Conservation (phyloP, 2,113 vertebrate genomes). For the Chamaetylas fuelleborni region DNA sequence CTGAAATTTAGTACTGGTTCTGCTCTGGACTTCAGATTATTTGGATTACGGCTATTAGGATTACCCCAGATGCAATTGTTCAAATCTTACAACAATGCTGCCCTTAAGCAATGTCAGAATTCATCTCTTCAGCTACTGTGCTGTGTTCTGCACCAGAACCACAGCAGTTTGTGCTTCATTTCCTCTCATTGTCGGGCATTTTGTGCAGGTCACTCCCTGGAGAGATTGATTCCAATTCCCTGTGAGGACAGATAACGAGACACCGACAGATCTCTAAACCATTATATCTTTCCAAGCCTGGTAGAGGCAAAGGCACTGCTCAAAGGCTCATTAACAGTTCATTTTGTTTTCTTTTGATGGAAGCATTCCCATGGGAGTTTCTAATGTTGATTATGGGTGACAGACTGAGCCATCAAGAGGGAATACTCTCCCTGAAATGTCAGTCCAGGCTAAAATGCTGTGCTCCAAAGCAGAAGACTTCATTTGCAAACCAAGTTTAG, state of each 20-base stretch:
- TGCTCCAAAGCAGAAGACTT: background rate
- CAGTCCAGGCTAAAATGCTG: background rate
- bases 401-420: background rate
- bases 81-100: background rate
- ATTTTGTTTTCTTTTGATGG: background rate
- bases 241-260: background rate
- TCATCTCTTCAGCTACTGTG: background rate
- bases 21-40: background rate
- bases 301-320: background rate
- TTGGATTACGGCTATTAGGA: background rate
- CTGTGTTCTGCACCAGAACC: background rate
- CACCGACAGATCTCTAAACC: background rate
- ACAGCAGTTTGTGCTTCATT: background rate
- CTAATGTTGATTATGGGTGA: background rate
- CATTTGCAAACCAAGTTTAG: background rate
- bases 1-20: background rate
- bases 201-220: background rate
- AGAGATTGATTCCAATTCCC: background rate
- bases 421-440: background rate
- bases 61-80: background rate
- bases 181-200: background rate
- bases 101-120: slow-evolving; percentile 18
- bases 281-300: background rate
- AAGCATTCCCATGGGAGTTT: background rate
- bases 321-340: background rate